Base-by-base conservation (phyloP, 2,797 vertebrate genomes). In the Girardinus metallicus region DNA sequence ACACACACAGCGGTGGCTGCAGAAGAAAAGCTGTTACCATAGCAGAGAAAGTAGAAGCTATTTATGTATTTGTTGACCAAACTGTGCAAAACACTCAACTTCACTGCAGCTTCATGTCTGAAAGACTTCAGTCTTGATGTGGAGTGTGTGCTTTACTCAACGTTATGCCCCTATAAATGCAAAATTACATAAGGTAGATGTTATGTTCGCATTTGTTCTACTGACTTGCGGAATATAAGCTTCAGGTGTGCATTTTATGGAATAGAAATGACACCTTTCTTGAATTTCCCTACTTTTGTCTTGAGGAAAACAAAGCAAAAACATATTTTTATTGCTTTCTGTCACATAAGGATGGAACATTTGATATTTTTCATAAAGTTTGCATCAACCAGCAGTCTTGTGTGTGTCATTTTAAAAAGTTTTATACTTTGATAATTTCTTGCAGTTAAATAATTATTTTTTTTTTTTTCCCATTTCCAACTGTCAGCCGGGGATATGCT, bases 51-150 rank as follows among this genome's bases (percentile, higher is more conserved):
- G 51, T 80, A n/a, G 77, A 80, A 75, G 77, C 77, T 80, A 60
- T 77, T 60, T 10, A 74, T 74, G 64, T 57, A 41, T 78, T 83
- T 84, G 55, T 21, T 66, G 66, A 84, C 74, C 31, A 78, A 88
- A 76, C 70, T 76, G 36, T 83, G 74, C 74, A 75, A 76, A 77
- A 43, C 62, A 39, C 80, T 73, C 43, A 84, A 82, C 68, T 44
- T 86, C 36, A 0, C 11, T 31, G 47, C 60, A 82, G 84, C 74
- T 55, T 64, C 18, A n/a, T 41, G 49, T 73, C 77, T 76, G 36
- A 75, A 73, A 57, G 75, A 53, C 79, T 80, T 89, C 79, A 76
- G 70, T 80, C 80, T 82, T 77, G 76, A 53, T 55, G 74, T 68
- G 53, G 75, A 77, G 47, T 57, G 55, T 80, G 80, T 74, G 51